These are phyloP conservation scores for Andrena praecox DNA, from an alignment of 2,888 invertebrate genomes.

Conservation along the genomic window DNA sequence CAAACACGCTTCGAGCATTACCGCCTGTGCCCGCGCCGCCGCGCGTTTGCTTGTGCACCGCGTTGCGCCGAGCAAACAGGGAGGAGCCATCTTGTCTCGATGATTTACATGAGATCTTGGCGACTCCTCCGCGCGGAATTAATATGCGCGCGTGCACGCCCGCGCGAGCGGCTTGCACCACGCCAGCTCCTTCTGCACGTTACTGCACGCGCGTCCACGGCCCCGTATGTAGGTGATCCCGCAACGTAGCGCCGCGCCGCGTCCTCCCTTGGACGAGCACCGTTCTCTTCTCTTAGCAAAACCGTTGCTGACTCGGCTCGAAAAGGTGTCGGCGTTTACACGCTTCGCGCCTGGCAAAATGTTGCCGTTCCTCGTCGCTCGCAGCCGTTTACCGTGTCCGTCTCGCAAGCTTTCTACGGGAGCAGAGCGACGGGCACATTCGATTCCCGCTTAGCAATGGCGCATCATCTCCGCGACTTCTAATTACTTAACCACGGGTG, in stretches of 20 bases:
- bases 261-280: not conserved
- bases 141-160: conserved; percentile 59
- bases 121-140: conserved; percentile 69
- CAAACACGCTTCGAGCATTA: conserved; percentile 63
- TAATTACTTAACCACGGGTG: too few species aligned
- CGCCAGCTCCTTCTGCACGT: conserved; percentile 18
- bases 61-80: conserved; percentile 72
- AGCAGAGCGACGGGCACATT: too few species aligned
- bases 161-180: conserved; percentile 43
- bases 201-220: conserved; percentile 15
- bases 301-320: conserved; percentile 9
- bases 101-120: conserved; percentile 82
- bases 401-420: too few species aligned
- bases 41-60: conserved; percentile 37
- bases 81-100: conserved; percentile 78
- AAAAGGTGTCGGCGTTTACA: conserved; percentile 42
- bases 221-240: not conserved
- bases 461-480: too few species aligned
- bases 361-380: conserved; percentile 12
- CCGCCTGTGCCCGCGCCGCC: conserved; percentile 4
- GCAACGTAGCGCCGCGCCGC: too few species aligned
- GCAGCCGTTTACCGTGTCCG: conserved; percentile 8
- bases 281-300: conserved; percentile 28
- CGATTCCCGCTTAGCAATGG: too few species aligned
- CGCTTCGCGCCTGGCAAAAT: conserved; percentile 27